Conservation (phyloP, 2,113 vertebrate species). For the Campylomormyrus tamandua region DNA sequence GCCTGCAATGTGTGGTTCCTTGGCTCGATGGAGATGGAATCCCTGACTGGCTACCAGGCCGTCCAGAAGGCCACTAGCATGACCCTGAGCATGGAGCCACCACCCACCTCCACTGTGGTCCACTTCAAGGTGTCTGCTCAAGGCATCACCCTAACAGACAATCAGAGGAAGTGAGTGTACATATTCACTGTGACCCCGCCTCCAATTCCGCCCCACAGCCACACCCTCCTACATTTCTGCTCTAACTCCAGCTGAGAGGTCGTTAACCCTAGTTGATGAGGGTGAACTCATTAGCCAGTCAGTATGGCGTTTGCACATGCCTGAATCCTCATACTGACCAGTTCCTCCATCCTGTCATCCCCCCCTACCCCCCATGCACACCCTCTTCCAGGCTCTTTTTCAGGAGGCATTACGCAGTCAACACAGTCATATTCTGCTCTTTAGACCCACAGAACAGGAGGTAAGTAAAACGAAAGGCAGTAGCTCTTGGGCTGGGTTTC, state of each 20-base stretch:
- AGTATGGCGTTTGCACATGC: neutral
- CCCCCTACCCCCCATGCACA: constrained; percentile 36
- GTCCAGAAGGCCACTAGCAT: constrained; percentile 80
- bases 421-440: constrained; percentile 84
- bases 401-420: constrained; percentile 84
- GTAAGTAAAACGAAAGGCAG: constrained; percentile 56
- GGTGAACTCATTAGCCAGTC: neutral
- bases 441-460: constrained; percentile 85
- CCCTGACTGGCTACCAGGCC: constrained; percentile 84
- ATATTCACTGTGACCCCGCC: neutral
- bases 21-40: constrained; percentile 86
- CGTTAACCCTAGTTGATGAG: neutral
- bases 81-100: constrained; percentile 67
- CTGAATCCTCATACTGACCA: neutral
- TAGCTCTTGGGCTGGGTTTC: neutral
- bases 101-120: constrained; percentile 73
- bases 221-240: neutral
- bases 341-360: neutral
- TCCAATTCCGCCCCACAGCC: neutral
- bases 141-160: constrained; percentile 92
- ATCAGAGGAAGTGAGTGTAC: constrained; percentile 85
- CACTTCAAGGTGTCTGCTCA: constrained; percentile 95
- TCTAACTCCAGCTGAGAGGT: neutral
- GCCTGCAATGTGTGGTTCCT: constrained; percentile 95
- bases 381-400: constrained; percentile 75